These are phyloP conservation scores for Lateolabrax maculatus DNA, from an alignment of 2,797 vertebrate species.

Conservation along the genomic window DNA sequence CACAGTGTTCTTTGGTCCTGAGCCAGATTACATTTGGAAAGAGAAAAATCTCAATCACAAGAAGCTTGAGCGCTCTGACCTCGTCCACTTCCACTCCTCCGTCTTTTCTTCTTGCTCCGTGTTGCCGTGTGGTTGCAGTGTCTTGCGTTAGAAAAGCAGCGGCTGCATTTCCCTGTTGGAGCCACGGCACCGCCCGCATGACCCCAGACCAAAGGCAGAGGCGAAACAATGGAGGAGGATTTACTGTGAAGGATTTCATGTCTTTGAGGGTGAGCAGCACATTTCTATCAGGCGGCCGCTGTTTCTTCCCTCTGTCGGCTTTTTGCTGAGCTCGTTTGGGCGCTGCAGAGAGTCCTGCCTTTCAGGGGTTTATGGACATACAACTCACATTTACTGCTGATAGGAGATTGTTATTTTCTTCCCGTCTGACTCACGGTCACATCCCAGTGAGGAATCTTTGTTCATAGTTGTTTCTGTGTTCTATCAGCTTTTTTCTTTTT, in stretches of 20 bases:
- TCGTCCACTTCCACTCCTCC: background rate
- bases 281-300: background rate
- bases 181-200: background rate
- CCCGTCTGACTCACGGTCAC: background rate
- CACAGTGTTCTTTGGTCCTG: background rate
- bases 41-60: too few relatives aligned
- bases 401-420: background rate
- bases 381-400: slow-evolving; percentile 19
- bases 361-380: slow-evolving; percentile 17
- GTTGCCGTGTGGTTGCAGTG: slow-evolving; percentile 48
- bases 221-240: background rate
- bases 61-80: background rate
- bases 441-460: background rate
- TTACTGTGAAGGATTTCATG: background rate
- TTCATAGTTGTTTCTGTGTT: background rate
- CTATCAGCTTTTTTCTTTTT: background rate
- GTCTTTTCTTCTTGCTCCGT: background rate
- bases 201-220: slow-evolving; percentile 29
- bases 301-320: background rate
- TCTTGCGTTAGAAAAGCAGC: slow-evolving; percentile 59
- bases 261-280: slow-evolving; percentile 14
- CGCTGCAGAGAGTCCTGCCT: slow-evolving; percentile 12
- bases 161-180: slow-evolving; percentile 2
- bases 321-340: background rate
- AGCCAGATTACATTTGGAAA: background rate